Conservation (phyloP, 2,797 vertebrate species). For the Neosilurus hyrtlii region DNA sequence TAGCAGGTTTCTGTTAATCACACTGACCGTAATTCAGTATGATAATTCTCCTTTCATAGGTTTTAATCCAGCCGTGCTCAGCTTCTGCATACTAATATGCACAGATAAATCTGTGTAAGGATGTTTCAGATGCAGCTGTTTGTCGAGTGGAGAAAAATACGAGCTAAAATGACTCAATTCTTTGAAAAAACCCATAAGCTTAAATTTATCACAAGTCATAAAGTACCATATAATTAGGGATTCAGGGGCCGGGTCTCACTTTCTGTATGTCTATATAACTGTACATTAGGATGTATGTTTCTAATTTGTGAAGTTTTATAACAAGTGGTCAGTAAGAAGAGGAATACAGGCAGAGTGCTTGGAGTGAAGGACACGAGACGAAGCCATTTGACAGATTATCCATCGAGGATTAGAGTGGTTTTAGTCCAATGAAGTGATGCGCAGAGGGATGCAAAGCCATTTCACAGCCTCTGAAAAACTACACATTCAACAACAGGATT, state of each 20-base stretch:
- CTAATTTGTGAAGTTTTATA: slow-evolving; percentile 1
- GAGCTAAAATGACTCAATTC: neutral
- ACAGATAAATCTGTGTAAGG: neutral
- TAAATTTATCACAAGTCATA: neutral
- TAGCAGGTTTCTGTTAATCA: slow-evolving; percentile 31
- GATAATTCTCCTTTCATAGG: slow-evolving; percentile 18
- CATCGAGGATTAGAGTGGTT: slow-evolving; percentile 55
- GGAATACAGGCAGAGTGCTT: slow-evolving; percentile 3
- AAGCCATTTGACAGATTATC: slow-evolving; percentile 60
- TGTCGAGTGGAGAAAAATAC: neutral
- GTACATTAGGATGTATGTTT: neutral
- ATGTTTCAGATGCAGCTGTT: slow-evolving; percentile 19
- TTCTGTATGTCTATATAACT: neutral
- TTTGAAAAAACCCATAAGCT: neutral
- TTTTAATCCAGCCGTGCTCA: slow-evolving; percentile 25
- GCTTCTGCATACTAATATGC: slow-evolving; percentile 1
- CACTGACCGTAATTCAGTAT: slow-evolving; percentile 1
- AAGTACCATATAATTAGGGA: neutral
- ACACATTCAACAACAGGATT: slow-evolving; percentile 3
- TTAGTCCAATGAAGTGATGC: slow-evolving; percentile 58
- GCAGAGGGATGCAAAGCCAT: slow-evolving; percentile 37
- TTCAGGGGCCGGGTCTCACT: neutral
- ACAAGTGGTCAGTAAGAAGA: slow-evolving; percentile 34
- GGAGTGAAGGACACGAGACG: slow-evolving; percentile 39
- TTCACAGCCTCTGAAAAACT: neutral